Conservation (phyloP, 2,113 vertebrate genomes). For the Phyllostomus discolor region DNA sequence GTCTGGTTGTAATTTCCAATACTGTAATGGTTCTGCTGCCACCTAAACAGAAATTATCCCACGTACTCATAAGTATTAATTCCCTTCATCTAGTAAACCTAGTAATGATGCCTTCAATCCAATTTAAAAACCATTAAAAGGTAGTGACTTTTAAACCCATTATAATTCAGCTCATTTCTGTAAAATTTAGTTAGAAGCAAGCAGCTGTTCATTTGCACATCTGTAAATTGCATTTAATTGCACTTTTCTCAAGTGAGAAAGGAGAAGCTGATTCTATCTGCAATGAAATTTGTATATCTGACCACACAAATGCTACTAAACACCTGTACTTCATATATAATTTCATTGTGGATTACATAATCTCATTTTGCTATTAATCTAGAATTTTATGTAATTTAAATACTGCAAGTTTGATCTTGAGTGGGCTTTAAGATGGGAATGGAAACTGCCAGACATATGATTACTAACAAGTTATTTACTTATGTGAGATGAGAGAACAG, state of each 20-base stretch:
- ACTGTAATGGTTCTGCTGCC: neutral
- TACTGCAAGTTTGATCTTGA: conserved; percentile 70
- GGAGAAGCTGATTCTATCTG: conserved; percentile 51
- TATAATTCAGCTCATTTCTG: conserved; percentile 53
- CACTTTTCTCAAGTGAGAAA: conserved; percentile 68
- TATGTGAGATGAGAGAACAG: conserved; percentile 59
- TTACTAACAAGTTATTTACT: conserved; percentile 68
- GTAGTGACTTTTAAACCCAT: conserved; percentile 53
- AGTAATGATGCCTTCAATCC: conserved; percentile 55
- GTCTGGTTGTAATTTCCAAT: neutral
- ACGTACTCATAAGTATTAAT: neutral
- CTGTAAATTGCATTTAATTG: conserved; percentile 79
- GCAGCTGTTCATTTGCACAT: conserved; percentile 73
- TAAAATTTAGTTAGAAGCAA: conserved; percentile 60
- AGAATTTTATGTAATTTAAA: conserved; percentile 62
- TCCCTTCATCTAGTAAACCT: neutral
- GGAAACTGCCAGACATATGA: conserved; percentile 57
- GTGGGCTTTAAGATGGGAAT: conserved; percentile 53
- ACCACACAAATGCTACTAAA: conserved; percentile 70
- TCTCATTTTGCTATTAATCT: conserved; percentile 69
- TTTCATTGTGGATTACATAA: conserved; percentile 70
- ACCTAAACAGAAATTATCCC: neutral
- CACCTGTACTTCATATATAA: conserved; percentile 72
- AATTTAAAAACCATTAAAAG: conserved; percentile 72
- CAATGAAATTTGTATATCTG: conserved; percentile 64